A percentile compares a stretch with the other conserved stretches of the same genome.
Evolutionary conservation across 1,140 invertebrate genomes (phyloP).

Genomic region (Drosophila insularis): DNA sequence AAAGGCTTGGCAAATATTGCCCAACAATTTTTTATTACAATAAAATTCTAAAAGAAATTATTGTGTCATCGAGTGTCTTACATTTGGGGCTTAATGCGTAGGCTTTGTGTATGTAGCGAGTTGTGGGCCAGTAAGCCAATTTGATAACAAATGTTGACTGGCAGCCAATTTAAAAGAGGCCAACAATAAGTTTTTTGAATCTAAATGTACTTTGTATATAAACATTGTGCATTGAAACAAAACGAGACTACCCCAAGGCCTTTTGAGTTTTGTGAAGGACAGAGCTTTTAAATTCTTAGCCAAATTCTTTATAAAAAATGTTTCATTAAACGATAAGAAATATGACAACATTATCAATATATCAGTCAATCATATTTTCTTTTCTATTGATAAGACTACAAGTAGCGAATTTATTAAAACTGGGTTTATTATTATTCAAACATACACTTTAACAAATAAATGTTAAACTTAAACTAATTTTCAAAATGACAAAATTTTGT

Average conservation of each 20-base stretch:
- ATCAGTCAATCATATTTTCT: background rate
- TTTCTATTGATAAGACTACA: too few species aligned
- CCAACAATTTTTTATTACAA: slow-evolving; percentile 50
- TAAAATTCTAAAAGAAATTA: slow-evolving; percentile 13
- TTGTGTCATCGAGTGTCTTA: slow-evolving; percentile 58
- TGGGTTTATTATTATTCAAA: too few species aligned
- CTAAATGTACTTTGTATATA: background rate
- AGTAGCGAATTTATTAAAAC: too few species aligned
- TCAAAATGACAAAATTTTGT: too few species aligned
- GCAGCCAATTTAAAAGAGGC: slow-evolving; percentile 49
- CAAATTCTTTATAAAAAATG: background rate
- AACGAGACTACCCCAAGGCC: slow-evolving; percentile 35
- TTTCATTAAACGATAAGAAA: slow-evolving; percentile 19
- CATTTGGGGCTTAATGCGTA: slow-evolving; percentile 40
- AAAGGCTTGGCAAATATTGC: slow-evolving; percentile 48
- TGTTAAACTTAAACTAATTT: too few species aligned
- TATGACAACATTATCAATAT: background rate
- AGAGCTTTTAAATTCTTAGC: background rate
- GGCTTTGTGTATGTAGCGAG: slow-evolving; percentile 27
- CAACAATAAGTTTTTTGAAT: background rate
- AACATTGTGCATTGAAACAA: slow-evolving; percentile 10
- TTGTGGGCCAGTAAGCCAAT: slow-evolving; percentile 53
- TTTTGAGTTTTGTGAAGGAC: background rate
- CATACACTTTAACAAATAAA: too few species aligned
- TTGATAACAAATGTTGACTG: slow-evolving; percentile 56